Percentiles rank a stretch among this genome's conserved stretches.
Conservation (phyloP, 1,140 invertebrate species). For the Sitophilus oryzae region DNA sequence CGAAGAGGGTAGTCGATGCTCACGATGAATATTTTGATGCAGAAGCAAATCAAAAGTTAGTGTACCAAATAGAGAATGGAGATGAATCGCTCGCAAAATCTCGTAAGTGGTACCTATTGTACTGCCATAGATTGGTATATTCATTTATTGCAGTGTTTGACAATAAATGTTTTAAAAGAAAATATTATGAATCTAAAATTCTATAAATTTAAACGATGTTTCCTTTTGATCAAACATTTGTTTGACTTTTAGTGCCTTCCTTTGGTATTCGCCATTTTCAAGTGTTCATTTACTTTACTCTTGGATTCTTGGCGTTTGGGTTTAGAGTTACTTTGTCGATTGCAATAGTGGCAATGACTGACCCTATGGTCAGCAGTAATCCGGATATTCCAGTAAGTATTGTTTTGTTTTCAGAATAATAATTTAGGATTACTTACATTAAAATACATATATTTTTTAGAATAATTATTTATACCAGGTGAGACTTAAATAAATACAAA, state of each 20-base stretch:
- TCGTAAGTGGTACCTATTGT: background rate
- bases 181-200: too few relatives aligned
- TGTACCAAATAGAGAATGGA: background rate
- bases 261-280: slow-evolving; percentile 40
- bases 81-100: background rate
- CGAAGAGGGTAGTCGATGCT: background rate
- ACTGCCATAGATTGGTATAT: too few relatives aligned
- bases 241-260: slow-evolving; percentile 10
- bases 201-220: too few relatives aligned
- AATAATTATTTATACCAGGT: background rate
- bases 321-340: slow-evolving; percentile 57
- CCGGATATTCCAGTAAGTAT: slow-evolving; percentile 38
- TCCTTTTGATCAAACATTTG: too few relatives aligned
- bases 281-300: slow-evolving; percentile 45
- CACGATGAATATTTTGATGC: background rate
- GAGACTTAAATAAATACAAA: too few relatives aligned
- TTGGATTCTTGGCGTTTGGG: slow-evolving; percentile 49
- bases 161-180: too few relatives aligned
- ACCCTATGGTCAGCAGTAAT: slow-evolving; percentile 36
- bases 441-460: background rate
- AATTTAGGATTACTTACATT: background rate
- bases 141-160: too few relatives aligned
- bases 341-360: slow-evolving; percentile 65
- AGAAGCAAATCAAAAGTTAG: background rate
- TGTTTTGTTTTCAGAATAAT: too few relatives aligned